Evolutionary conservation across 1,140 invertebrate genomes (phyloP), one percentile per base, ranked within the genome.

Genomic region (Ceratoteleas bidentatus): DNA sequence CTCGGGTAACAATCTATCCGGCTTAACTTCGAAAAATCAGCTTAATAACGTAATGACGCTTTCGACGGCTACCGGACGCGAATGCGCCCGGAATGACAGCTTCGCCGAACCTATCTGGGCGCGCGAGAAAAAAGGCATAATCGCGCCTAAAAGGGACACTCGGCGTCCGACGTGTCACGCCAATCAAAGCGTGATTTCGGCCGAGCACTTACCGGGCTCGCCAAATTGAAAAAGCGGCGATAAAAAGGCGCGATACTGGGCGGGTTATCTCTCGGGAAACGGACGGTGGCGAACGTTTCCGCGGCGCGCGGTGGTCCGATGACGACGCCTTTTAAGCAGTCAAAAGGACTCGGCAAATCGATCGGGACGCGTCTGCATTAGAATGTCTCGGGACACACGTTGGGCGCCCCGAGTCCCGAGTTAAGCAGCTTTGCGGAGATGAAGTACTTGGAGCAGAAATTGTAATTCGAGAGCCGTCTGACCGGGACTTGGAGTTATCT

Each of bases 221-320:
- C 43, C 40, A 65, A 80, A 74, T 32, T 62, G 49, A 56, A 68
- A 69, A 61, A 69, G 49, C 32, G 14, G 0, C 40, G 78, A 81
- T 75, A 81, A 81, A 81, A 85, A 84, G 85, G 72, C 43, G 40
- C 34, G 85, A 87, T 77, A 75, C 49, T 64, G 56, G 34, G 49
- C 64, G 43, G 24, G 33, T 68, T 81, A 69, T 74, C 62, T 50
- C 4, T 0, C 13, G 52, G 53, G 60, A 74, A 68, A 62, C 77
- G 62, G 47, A 45, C 66, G 69, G 50, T 65, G 70, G 62, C 65
- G 64, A 74, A 69, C 52, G 58, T 81, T 74, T 81, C 65, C 58
- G 57, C 70, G 43, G 58, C 1, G 24, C 24, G 24, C 24, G 24
- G 24, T 24, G 54, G 43, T 64, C 32, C 32, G 64, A 80, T 74